These are phyloP conservation scores for Uloborus plumipes DNA, from an alignment of 2,888 invertebrate genomes.

Conservation along the genomic window DNA sequence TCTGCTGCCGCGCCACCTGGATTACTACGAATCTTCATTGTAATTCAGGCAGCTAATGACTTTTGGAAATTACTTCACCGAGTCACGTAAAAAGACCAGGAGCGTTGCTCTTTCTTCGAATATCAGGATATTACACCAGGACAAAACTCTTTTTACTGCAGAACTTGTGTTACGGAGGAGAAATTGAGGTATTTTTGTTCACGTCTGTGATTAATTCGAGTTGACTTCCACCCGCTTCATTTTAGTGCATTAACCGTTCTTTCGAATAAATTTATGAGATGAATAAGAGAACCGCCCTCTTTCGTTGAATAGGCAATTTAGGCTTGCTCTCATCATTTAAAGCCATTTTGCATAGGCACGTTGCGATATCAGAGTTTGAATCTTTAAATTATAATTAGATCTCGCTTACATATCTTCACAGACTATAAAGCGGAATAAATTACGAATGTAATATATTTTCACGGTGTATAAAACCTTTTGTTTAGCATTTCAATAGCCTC, in stretches of 20 bases:
- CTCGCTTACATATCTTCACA: too few relatives aligned
- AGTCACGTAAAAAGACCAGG: conserved; percentile 37
- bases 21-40: conserved; percentile 18
- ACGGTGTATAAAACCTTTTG: too few relatives aligned
- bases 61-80: conserved; percentile 33
- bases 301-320: too few relatives aligned
- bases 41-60: conserved; percentile 46
- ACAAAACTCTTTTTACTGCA: conserved; percentile 13
- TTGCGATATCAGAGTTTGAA: too few relatives aligned
- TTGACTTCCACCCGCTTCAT: conserved; percentile 69
- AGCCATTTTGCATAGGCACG: too few relatives aligned
- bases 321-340: too few relatives aligned
- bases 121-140: conserved; percentile 10
- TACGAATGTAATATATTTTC: too few relatives aligned
- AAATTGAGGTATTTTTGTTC: conserved; percentile 31
- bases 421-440: too few relatives aligned
- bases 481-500: too few relatives aligned
- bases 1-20: conserved; percentile 4
- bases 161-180: neutral
- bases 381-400: too few relatives aligned
- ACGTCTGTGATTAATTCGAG: conserved; percentile 67
- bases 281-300: too few relatives aligned
- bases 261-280: too few relatives aligned
- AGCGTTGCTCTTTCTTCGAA: conserved; percentile 33
- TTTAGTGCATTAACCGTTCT: conserved; percentile 67